A percentile compares a stretch with the other conserved stretches of the same genome.
These are phyloP conservation scores for Incurvaria masculella DNA, from an alignment of 2,888 invertebrate genomes.

Conservation along the genomic window DNA sequence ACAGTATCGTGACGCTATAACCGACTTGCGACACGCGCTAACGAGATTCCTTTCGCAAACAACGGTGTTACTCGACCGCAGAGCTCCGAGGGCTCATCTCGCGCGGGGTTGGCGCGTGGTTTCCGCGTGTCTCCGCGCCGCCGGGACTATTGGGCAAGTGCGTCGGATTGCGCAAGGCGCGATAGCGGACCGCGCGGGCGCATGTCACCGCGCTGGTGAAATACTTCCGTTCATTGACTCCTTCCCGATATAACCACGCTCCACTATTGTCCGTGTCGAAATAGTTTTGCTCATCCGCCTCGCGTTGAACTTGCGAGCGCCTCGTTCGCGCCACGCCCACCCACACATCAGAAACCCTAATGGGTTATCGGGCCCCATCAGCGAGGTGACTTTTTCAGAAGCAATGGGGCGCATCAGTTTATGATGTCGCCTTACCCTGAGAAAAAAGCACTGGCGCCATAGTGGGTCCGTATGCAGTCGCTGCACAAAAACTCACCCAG, in stretches of 20 bases:
- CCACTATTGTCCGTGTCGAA: conserved; percentile 36
- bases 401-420: background rate
- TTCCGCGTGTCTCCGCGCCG: conserved; percentile 20
- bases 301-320: background rate
- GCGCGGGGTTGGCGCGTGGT: background rate
- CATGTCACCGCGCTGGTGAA: conserved; percentile 49
- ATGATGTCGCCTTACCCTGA: background rate
- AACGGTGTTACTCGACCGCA: conserved; percentile 27
- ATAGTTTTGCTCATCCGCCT: conserved; percentile 26
- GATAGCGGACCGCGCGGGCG: conserved; percentile 26
- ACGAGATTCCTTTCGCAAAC: conserved; percentile 25
- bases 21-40: conserved; percentile 31
- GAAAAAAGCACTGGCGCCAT: background rate
- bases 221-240: conserved; percentile 57
- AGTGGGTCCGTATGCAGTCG: no score
- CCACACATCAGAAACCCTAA: no score
- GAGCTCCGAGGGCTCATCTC: conserved; percentile 20
- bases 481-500: no score
- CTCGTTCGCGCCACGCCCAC: conserved; percentile 18
- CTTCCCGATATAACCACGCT: conserved; percentile 47
- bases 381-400: background rate
- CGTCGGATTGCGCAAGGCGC: conserved; percentile 39
- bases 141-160: conserved; percentile 38
- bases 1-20: conserved; percentile 14
- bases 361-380: background rate